Base-by-base conservation (phyloP, 2,113 vertebrate species). In the Zingel zingel region DNA sequence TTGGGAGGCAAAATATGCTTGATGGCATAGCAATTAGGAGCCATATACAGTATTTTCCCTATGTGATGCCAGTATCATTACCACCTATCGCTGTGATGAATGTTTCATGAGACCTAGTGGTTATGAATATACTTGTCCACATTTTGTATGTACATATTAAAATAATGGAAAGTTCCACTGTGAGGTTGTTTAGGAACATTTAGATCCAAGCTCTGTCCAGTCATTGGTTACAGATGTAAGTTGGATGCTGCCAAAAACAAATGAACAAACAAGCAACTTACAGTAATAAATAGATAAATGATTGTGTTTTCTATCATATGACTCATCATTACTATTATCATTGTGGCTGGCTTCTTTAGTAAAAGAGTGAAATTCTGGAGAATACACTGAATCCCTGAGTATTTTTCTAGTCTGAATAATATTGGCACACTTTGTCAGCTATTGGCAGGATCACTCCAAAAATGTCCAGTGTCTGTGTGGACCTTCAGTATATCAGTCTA, bases 51-150 rank as follows among this genome's bases (percentile, higher is more conserved):
- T 33, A 91, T 92, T 90, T 90, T 88, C 81, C 78, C 2, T 74
- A 67, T 74, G 71, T 76, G 77, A 84, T 19, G 79, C 77, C 74
- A 70, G 74, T 77, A 80, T 89, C 91, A 93, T 91, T 92, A 90
- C 73, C 1, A 19, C 75, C 59, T 54, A 82, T 91, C 62, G 54
- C 68, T 43, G 61, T 84, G 86, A 91, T 93, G 81, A 92, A 93
- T 93, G 82, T 91, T 91, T 92, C 88, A 91, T 90, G 84, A 92
- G 90, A 65, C 79, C 79, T 57, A 64, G 79, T 65, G 71, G 69
- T 74, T 86, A 79, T 91, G 85, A 91, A 93, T 91, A 86, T 85
- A 92, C 91, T 82, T 92, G 89, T 88, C 77, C 81, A 61, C 67
- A 88, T 86, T 89, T 91, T 90, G 68, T 83, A 87, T 93, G 89